Base-by-base conservation (phyloP, 35 echinoderm and acorn worm species). In the Apostichopus parvimensis region DNA sequence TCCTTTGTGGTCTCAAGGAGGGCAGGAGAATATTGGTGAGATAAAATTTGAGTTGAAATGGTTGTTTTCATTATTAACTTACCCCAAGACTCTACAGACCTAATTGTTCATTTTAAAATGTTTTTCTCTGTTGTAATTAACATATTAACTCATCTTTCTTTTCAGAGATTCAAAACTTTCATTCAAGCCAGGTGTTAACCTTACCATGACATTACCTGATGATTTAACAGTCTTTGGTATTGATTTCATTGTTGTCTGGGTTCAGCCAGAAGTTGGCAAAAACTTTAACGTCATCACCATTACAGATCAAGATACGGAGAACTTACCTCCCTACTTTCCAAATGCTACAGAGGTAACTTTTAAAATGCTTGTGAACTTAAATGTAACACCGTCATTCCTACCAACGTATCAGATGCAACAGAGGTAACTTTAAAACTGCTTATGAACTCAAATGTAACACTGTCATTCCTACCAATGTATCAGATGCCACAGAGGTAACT, bases 211-310 rank as follows among this genome's bases (percentile, higher is more conserved):
- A 1, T 82, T 98, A 54, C 93, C 93, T 20, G 94, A 87, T 24
- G 88, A 76, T 12, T 76, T 93, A 26, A 94, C 79, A 13, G 89
- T 98, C 15, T 95, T 93, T 71, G 89, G 92, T 73, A 90, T 95
- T 11, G 76, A 86, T 17, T 86, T 89, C 66, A 79, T 93, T 23
- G 75, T 92, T 10, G 22, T 98, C 9, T 98, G 96, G 96, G 91
- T 82, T 71, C 79, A 90, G 20, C 10, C 77, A 12, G 78, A 77
- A 20, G 10, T 21, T 22, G 82, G 90, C n/a, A 91, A 93, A 59
- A 75, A 81, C 65, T 93, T 96, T 88, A 94, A 93, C 55, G 87
- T 93, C 34, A 59, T 98, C 4, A 10, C 25, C 6, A 95, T 98
- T 68, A n/a, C 23, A 3, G 28, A 52, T 68, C 21, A 11, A 71